These are phyloP conservation scores for Variabilichromis moorii DNA, from an alignment of 2,113 vertebrate genomes.

Conservation along the genomic window DNA sequence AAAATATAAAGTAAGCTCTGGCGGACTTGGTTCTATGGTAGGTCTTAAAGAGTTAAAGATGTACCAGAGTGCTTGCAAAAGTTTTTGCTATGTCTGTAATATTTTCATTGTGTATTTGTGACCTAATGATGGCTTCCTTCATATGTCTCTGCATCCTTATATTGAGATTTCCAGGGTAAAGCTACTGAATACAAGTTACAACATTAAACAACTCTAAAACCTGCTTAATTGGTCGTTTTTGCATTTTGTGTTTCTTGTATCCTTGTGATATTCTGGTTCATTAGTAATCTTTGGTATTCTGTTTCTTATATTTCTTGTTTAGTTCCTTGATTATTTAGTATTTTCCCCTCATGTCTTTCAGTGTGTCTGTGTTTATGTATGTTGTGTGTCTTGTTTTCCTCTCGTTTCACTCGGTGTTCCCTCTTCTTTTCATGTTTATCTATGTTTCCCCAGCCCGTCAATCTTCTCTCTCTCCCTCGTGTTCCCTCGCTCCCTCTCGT, in stretches of 20 bases:
- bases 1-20: no score
- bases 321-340: not conserved
- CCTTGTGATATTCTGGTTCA: not conserved
- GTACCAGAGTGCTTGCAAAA: not conserved
- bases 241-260: not conserved
- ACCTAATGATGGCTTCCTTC: not conserved
- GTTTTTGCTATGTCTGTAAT: not conserved
- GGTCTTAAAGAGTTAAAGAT: no score
- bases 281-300: not conserved
- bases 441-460: not conserved
- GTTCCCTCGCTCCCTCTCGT: not conserved
- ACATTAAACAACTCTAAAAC: not conserved
- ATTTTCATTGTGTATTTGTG: not conserved
- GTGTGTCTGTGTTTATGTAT: not conserved
- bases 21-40: no score
- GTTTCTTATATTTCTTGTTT: not conserved
- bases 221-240: not conserved
- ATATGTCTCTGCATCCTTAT: not conserved
- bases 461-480: not conserved
- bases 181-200: not conserved
- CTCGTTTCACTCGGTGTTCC: not conserved
- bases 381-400: not conserved
- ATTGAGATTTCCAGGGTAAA: not conserved
- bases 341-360: fast-evolving
- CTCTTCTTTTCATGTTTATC: not conserved